Percentiles rank a stretch among this genome's conserved stretches.
phyloP scores from a whole-genome alignment of 2,888 invertebrate genomes.

The Nebria brevicollis region DNA sequence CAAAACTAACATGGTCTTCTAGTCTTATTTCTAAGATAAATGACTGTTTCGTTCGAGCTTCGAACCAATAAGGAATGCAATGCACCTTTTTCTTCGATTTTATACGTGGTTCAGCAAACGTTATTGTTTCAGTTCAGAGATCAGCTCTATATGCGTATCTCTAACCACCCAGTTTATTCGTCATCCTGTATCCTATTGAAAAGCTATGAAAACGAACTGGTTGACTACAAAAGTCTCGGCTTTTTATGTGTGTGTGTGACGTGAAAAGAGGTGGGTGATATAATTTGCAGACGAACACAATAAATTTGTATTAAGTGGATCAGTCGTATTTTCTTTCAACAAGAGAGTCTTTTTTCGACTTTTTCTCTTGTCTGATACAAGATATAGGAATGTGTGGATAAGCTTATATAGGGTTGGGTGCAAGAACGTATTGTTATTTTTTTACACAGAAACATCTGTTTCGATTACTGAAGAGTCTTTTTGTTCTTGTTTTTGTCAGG shows the following conservation, averaged over 20 bases:
- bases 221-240: not conserved
- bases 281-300: constrained; percentile 36
- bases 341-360: not conserved
- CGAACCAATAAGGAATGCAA: not conserved
- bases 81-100: constrained; percentile 4
- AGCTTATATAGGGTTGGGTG: constrained; percentile 2
- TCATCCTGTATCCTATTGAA: constrained; percentile 10
- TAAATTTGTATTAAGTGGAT: constrained; percentile 42
- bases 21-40: not conserved
- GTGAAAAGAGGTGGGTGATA: constrained; percentile 21
- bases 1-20: not conserved
- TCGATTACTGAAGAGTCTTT: constrained; percentile 18
- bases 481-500: not conserved
- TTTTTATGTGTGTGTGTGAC: not conserved
- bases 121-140: constrained; percentile 26
- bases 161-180: not conserved
- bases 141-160: constrained; percentile 12
- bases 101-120: constrained; percentile 14
- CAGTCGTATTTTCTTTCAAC: constrained; percentile 40
- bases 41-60: not conserved
- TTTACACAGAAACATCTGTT: constrained; percentile 31
- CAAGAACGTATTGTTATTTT: constrained; percentile 20
- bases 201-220: not conserved
- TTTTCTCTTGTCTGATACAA: constrained; percentile 22
- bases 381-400: not conserved